phyloP scores from a whole-genome alignment of 1,140 invertebrate species.

The Drosophila tristis region DNA sequence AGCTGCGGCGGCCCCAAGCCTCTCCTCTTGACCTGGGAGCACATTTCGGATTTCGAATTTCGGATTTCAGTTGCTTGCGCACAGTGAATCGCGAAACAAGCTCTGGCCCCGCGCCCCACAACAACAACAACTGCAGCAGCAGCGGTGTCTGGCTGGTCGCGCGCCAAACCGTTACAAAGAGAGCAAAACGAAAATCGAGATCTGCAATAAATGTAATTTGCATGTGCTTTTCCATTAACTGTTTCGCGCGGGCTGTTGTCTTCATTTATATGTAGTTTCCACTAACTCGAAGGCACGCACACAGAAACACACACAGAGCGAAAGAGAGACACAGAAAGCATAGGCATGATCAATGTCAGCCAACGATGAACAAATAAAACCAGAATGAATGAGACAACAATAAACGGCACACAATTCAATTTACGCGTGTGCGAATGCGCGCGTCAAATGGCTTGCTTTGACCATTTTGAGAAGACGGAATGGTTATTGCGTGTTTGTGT shows the following conservation, averaged over 20 bases:
- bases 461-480: slow-evolving; percentile 38
- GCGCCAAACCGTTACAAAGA: neutral
- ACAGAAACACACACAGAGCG: slow-evolving; percentile 29
- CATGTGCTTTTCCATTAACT: slow-evolving; percentile 16
- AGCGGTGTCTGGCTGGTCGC: too few relatives aligned
- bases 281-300: slow-evolving; percentile 5
- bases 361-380: slow-evolving; percentile 1
- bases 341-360: slow-evolving; percentile 19
- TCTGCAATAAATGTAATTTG: slow-evolving; percentile 42
- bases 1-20: slow-evolving; percentile 15
- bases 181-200: neutral
- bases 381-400: slow-evolving; percentile 28
- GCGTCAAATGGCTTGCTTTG: slow-evolving; percentile 39
- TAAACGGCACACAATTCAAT: slow-evolving; percentile 49
- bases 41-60: slow-evolving; percentile 31
- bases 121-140: too few relatives aligned
- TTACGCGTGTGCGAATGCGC: slow-evolving; percentile 49
- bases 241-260: neutral
- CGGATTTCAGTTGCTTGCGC: slow-evolving; percentile 44
- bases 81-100: too few relatives aligned
- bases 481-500: neutral
- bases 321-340: slow-evolving; percentile 5
- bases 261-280: neutral
- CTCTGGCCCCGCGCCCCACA: too few relatives aligned
- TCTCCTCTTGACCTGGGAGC: slow-evolving; percentile 28